These are phyloP conservation scores for Melanotaenia parkinsoni DNA, from an alignment of 2,797 vertebrate species.

Conservation along the genomic window DNA sequence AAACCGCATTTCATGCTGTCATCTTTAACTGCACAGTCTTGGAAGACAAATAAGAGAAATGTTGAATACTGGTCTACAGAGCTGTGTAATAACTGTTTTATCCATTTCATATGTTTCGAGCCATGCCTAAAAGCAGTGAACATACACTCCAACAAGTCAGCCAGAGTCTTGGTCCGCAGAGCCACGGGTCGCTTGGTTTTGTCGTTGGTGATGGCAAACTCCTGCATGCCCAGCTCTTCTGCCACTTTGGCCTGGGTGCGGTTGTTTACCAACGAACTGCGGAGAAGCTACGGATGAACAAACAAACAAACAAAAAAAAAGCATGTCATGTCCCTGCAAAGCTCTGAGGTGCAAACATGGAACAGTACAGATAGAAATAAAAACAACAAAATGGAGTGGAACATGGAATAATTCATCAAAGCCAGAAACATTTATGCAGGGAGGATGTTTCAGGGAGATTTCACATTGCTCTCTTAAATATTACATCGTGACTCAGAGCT, in stretches of 20 bases:
- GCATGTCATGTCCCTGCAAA: conserved; percentile 1
- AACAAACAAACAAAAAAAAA: conserved; percentile 14
- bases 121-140: conserved; percentile 15
- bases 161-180: conserved; percentile 95
- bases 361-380: not conserved
- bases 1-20: conserved; percentile 25
- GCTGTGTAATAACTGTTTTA: conserved; percentile 7
- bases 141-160: conserved; percentile 96
- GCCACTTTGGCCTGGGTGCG: conserved; percentile 98
- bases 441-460: conserved; percentile 73
- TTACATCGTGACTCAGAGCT: conserved; percentile 69
- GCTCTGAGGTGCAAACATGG: not conserved
- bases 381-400: conserved; percentile 42
- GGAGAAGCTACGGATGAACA: conserved; percentile 83
- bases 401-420: conserved; percentile 71
- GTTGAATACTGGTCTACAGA: not conserved
- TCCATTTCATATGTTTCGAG: not conserved
- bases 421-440: conserved; percentile 48
- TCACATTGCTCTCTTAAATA: conserved; percentile 71
- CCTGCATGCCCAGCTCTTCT: conserved; percentile 98
- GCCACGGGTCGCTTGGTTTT: conserved; percentile 96
- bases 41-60: not conserved
- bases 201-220: conserved; percentile 98
- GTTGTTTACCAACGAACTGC: conserved; percentile 98
- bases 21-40: conserved; percentile 21